Conservation (phyloP, 2,888 invertebrate genomes). For the Cephus pygmeus region DNA sequence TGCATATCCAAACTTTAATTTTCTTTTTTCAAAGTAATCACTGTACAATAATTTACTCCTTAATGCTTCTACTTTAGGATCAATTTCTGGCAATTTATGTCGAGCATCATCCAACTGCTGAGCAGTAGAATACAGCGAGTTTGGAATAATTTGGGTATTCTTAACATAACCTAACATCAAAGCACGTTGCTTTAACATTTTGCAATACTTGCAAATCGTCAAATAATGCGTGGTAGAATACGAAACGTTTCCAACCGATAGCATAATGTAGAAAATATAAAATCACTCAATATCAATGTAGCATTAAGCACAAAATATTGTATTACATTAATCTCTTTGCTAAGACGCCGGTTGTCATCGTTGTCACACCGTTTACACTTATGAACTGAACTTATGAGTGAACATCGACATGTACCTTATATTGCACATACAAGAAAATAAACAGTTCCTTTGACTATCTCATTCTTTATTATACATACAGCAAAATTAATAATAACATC, state of each 20-base stretch:
- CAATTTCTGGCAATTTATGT: conserved; percentile 28
- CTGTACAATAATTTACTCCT: conserved; percentile 61
- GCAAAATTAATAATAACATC: neutral
- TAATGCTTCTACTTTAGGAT: conserved; percentile 46
- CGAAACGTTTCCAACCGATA: neutral
- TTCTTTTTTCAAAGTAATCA: conserved; percentile 57
- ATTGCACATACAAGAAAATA: neutral
- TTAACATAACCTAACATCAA: conserved; percentile 66
- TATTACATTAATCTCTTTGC: neutral
- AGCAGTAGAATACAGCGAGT: conserved; percentile 20
- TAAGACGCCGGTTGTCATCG: neutral
- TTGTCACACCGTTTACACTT: neutral
- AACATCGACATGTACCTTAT: neutral
- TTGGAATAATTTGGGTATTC: conserved; percentile 48
- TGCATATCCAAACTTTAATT: conserved; percentile 41
- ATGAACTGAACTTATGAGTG: neutral
- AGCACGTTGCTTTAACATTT: conserved; percentile 19
- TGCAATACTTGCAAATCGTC: neutral
- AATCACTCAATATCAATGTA: neutral
- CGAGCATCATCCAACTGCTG: conserved; percentile 51
- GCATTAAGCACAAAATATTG: neutral
- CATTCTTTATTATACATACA: neutral
- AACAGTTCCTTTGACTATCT: neutral
- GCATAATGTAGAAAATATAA: neutral
- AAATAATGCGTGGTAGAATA: neutral